Percentiles rank a stretch among this genome's conserved stretches.
Evolutionary conservation across 2,888 invertebrate species (phyloP).

Genomic region (Limnephilus marmoratus): DNA sequence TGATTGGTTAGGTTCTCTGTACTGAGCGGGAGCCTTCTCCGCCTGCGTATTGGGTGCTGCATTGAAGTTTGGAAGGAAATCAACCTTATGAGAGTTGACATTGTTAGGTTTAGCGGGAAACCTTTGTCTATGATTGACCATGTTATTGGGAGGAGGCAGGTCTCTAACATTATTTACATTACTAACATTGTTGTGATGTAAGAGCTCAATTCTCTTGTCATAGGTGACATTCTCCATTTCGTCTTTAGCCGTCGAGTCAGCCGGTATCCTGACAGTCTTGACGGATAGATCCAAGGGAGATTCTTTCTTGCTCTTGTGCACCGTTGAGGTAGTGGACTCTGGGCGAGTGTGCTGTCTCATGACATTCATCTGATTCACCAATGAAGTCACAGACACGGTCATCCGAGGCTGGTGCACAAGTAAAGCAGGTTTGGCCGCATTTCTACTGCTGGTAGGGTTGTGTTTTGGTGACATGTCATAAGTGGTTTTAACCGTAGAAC

Average conservation of each 20-base stretch:
- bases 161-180: slow-evolving; percentile 69
- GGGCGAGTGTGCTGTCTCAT: slow-evolving; percentile 67
- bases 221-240: slow-evolving; percentile 76
- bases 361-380: slow-evolving; percentile 72
- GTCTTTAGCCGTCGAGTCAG: slow-evolving; percentile 90
- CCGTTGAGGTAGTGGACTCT: slow-evolving; percentile 63
- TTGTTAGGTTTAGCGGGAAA: slow-evolving; percentile 61
- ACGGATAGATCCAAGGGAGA: slow-evolving; percentile 93
- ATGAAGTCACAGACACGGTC: slow-evolving; percentile 75
- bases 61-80: slow-evolving; percentile 87
- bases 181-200: slow-evolving; percentile 54
- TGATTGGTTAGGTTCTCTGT: slow-evolving; percentile 56
- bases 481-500: slow-evolving; percentile 66
- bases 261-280: slow-evolving; percentile 91
- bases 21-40: slow-evolving; percentile 68
- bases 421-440: slow-evolving; percentile 71
- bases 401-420: slow-evolving; percentile 74
- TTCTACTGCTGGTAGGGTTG: slow-evolving; percentile 69
- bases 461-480: slow-evolving; percentile 62
- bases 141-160: slow-evolving; percentile 68
- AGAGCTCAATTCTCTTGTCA: slow-evolving; percentile 70
- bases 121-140: slow-evolving; percentile 43
- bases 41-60: slow-evolving; percentile 71
- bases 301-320: slow-evolving; percentile 79
- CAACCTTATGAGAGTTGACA: slow-evolving; percentile 82